These are phyloP conservation scores for Eufriesea mexicana DNA, from an alignment of 1,140 invertebrate species.

Conservation along the genomic window DNA sequence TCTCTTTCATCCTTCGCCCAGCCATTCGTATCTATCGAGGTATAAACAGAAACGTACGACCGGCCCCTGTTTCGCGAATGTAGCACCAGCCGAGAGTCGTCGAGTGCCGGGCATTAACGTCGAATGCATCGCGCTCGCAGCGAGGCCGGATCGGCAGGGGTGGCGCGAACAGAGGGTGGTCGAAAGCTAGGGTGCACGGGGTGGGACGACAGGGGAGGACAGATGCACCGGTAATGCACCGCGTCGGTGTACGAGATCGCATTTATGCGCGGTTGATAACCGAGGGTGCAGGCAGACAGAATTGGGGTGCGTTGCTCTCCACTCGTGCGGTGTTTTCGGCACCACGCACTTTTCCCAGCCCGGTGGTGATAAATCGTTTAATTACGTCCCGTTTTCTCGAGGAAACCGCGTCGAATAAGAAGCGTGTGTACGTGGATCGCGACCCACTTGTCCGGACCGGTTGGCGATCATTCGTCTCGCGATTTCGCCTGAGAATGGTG, in stretches of 20 bases:
- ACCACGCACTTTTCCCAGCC: background rate
- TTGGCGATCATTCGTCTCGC: background rate
- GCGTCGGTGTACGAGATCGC: slow-evolving; percentile 14
- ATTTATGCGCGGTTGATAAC: slow-evolving; percentile 32
- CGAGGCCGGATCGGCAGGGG: background rate
- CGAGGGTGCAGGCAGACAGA: background rate
- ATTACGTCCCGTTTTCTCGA: slow-evolving; percentile 52
- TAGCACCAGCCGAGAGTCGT: slow-evolving; percentile 24
- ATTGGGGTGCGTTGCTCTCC: too few relatives aligned
- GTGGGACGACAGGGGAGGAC: background rate
- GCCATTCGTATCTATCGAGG: slow-evolving; percentile 63
- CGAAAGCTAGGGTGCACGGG: background rate
- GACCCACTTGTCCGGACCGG: background rate
- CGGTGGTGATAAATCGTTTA: slow-evolving; percentile 55
- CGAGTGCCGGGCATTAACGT: slow-evolving; percentile 61
- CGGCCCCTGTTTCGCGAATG: slow-evolving; percentile 45
- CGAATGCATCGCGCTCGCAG: slow-evolving; percentile 36
- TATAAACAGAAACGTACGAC: slow-evolving; percentile 59
- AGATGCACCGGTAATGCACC: slow-evolving; percentile 39
- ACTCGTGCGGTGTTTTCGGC: too few relatives aligned
- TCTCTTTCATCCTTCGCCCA: slow-evolving; percentile 61
- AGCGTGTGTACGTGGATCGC: slow-evolving; percentile 4
- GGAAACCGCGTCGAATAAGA: background rate
- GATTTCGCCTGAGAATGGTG: background rate
- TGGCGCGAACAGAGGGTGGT: background rate